Evolutionary conservation across 2,797 vertebrate species (phyloP).

Genomic region (Gorsachius magnificus): DNA sequence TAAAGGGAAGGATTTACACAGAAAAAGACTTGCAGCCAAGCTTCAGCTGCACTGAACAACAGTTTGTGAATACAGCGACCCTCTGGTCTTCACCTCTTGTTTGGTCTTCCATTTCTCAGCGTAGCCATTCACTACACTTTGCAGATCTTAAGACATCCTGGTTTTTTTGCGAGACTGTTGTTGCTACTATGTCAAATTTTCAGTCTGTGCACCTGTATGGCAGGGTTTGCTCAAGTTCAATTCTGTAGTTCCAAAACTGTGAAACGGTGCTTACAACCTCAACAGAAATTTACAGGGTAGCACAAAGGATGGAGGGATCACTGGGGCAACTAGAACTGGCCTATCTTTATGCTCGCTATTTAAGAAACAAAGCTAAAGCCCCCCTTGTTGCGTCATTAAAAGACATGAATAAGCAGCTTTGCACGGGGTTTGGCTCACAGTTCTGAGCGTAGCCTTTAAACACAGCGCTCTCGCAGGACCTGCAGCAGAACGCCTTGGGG

Average conservation of each 20-base stretch:
- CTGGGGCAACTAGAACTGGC: rapidly evolving
- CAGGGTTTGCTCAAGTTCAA: not conserved
- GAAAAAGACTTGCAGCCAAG: not conserved
- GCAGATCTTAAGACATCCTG: not conserved
- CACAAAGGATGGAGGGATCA: too few relatives aligned
- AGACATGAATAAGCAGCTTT: rapidly evolving
- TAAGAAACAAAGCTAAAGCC: not conserved
- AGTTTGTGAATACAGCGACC: not conserved
- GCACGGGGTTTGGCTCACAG: not conserved
- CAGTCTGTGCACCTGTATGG: not conserved
- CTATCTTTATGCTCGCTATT: rapidly evolving
- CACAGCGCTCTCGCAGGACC: rapidly evolving
- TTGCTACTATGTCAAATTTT: too few relatives aligned
- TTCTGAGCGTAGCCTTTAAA: too few relatives aligned
- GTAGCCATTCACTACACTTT: not conserved
- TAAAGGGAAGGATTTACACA: not conserved
- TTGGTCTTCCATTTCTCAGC: rapidly evolving
- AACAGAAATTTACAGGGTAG: rapidly evolving
- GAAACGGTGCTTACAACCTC: rapidly evolving
- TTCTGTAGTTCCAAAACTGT: not conserved
- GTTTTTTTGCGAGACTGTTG: not conserved
- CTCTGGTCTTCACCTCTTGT: not conserved
- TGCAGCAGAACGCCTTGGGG: not conserved
- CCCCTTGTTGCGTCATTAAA: rapidly evolving
- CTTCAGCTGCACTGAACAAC: not conserved